Base-by-base conservation (phyloP, 2,113 vertebrate species). In the Leptocoma aspasia region DNA sequence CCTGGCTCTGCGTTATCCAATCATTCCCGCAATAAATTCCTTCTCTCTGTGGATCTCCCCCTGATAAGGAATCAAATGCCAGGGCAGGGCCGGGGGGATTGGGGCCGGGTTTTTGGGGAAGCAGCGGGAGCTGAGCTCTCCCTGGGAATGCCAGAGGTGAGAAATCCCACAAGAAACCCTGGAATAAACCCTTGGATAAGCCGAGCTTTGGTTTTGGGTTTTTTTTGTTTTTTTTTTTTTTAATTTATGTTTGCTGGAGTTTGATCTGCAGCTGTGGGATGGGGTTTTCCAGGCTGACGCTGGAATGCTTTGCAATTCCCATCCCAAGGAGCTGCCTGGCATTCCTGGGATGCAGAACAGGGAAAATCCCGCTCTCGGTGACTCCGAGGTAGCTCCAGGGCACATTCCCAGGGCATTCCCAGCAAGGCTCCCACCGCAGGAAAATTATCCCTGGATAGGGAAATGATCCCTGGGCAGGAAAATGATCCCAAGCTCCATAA, bases 1-100 rank as follows among this genome's bases (percentile, higher is more conserved):
- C 37, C 88, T 37, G 59, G 85, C 90, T 77, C 75, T 8, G 59
- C 75, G 18, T 95, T 88, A 88, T 86, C 94, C 91, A 83, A 73
- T 92, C 39, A 83, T 95, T 95, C 94, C 86, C 90, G 75, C 88
- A 73, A 90, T 78, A 65, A 88, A 88, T 93, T 78, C 82, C 68
- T 83, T 86, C 64, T 27, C 54, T 81, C 82, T 73, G 82, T 60
- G 87, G 75, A 73, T 69, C 59, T 70, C 16, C 50, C 26, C 5
- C 76, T n/a, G 95, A 83, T 73, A 78, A 92, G 28, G 71, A 24
- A 83, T 35, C 88, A 93, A 94, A 93, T 50, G 50, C 71, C 82
- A 47, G 66, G 49, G 82, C 92, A 57, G 33, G 82, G 80, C 60
- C 3, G 5, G 80, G 56, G 89, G 78, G 7, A n/a, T 84, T 50